Evolutionary conservation across 2,888 invertebrate species (phyloP), one percentile per base, ranked within the genome.

Genomic region (Molanna angustata): DNA sequence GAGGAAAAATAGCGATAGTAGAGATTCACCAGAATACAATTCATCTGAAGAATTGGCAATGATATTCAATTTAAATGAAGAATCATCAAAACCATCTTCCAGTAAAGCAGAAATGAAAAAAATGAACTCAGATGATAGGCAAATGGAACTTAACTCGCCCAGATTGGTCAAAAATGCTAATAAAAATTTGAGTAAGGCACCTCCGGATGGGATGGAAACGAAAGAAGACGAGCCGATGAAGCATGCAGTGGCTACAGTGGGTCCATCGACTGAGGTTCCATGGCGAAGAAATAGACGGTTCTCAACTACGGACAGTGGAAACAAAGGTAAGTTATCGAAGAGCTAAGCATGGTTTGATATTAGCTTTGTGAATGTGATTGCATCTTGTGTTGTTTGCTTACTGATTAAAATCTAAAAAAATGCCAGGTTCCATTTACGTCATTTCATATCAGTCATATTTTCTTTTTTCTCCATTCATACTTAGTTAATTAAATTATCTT

Each of bases 1-100:
- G 66, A 58, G 56, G 66, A 55, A 69, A 67, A 16, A 66, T 65
- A 39, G 62, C 66, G 53, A 64, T 62, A 20, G 66, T 58, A 47
- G 60, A 54, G 64, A 67, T 66, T 67, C 76, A 14, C 80, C 81
- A 51, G 82, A 82, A 65, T 83, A 83, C 64, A 83, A 83, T 66
- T 83, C 83, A 9, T 80, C 82, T 43, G 83, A 83, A 64, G 83
- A 83, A 65, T 69, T 83, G 61, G 82, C 83, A 19, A 81, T 80
- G 62, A 83, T 83, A 62, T 83, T 83, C 65, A 80, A 82, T 63
- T 68, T 71, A 16, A 44, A 32, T 14, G 51, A 55, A 39, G 60
- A 60, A 42, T 37, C 48, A 16, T 48, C 49, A 62, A 61, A 50
- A 16, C 41, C 48, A 27, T 21, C 18, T 37, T 33, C 39, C 11